Conservation (phyloP, 2,888 invertebrate genomes). For the Hypsopygia costalis region DNA sequence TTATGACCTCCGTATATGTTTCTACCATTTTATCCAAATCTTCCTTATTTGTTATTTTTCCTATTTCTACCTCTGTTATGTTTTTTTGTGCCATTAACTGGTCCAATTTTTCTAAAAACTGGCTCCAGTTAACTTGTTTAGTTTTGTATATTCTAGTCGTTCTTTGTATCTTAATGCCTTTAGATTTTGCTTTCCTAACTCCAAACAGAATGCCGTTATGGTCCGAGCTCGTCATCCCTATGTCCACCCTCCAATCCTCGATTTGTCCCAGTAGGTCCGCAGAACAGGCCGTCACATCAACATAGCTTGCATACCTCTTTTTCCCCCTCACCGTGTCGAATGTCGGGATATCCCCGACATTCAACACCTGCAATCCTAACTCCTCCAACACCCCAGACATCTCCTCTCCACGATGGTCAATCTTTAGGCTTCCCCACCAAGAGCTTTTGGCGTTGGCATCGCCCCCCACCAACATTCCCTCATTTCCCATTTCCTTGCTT, state of each 20-base stretch:
- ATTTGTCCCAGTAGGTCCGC: conserved; percentile 9
- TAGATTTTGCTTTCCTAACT: conserved; percentile 6
- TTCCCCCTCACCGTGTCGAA: conserved; percentile 22
- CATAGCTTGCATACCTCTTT: conserved; percentile 13
- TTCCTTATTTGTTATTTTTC: background rate
- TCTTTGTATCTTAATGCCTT: conserved; percentile 2
- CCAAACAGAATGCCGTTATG: conserved; percentile 22
- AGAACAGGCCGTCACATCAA: conserved; percentile 25
- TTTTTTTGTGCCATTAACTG: background rate
- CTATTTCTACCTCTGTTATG: background rate
- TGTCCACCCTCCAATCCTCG: conserved; percentile 9
- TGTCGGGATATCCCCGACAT: conserved; percentile 23
- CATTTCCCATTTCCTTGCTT: background rate
- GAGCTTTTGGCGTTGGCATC: conserved; percentile 12
- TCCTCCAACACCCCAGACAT: conserved; percentile 9
- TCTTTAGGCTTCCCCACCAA: conserved; percentile 13
- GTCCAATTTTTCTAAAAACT: conserved; percentile 15
- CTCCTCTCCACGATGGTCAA: conserved; percentile 14
- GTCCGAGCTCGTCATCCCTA: conserved; percentile 15
- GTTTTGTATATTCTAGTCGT: conserved; percentile 18
- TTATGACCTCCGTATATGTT: no score
- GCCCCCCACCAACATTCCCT: conserved; percentile 12
- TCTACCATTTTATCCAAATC: conserved; percentile 3
- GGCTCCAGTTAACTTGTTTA: conserved; percentile 19
- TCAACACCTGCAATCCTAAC: conserved; percentile 19